phyloP scores from a whole-genome alignment of 2,797 vertebrate genomes.

The Trachops cirrhosus region DNA sequence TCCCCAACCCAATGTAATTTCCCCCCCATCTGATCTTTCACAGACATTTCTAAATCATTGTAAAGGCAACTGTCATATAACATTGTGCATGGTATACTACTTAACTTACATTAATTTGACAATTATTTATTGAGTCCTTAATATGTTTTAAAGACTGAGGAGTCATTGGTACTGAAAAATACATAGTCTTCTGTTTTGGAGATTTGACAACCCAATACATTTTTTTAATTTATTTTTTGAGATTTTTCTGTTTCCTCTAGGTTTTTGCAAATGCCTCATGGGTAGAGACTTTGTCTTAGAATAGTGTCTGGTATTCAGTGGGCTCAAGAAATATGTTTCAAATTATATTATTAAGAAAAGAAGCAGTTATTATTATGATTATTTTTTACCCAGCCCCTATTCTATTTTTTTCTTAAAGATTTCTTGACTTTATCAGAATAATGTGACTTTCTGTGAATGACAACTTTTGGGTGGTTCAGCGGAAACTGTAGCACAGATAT shows the following conservation, averaged over 20 bases:
- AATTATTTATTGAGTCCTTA: background rate
- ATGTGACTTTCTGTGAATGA: background rate
- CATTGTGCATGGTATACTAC: background rate
- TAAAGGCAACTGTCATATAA: background rate
- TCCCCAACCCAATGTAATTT: background rate
- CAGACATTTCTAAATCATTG: background rate
- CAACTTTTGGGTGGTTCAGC: background rate
- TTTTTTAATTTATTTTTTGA: background rate
- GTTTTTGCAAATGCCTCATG: background rate
- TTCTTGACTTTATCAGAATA: constrained; percentile 13
- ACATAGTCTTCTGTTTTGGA: background rate
- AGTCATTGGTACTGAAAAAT: background rate
- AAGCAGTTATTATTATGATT: background rate
- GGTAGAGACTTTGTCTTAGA: background rate
- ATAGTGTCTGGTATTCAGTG: background rate
- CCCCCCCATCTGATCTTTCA: background rate
- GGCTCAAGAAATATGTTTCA: background rate
- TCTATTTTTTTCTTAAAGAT: constrained; percentile 1
- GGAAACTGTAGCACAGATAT: background rate
- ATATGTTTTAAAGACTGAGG: background rate
- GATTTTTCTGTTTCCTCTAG: constrained; percentile 15
- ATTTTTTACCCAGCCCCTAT: background rate
- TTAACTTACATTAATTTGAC: background rate
- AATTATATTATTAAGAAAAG: background rate
- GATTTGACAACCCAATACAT: background rate